These are phyloP conservation scores for Lysiphlebus fabarum DNA, from an alignment of 1,140 invertebrate genomes.

Conservation along the genomic window DNA sequence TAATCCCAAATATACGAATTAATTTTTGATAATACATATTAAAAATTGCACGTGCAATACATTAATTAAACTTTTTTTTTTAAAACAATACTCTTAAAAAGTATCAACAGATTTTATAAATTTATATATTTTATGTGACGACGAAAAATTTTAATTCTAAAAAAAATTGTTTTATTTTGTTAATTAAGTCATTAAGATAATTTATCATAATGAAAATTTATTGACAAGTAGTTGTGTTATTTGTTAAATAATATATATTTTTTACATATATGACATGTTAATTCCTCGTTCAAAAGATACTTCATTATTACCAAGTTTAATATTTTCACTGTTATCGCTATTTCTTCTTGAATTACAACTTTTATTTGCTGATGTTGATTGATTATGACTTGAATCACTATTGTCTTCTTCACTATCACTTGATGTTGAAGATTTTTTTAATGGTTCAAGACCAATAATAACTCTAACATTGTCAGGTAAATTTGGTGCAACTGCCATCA, in stretches of 20 bases:
- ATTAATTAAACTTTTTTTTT: too few species aligned
- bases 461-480: slow-evolving; percentile 66
- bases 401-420: slow-evolving; percentile 28
- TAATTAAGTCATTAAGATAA: too few species aligned
- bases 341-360: slow-evolving; percentile 19
- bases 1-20: too few species aligned
- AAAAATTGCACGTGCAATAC: too few species aligned
- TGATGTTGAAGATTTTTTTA: slow-evolving; percentile 32
- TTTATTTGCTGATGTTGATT: not conserved
- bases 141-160: too few species aligned
- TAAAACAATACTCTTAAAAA: too few species aligned
- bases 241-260: not conserved
- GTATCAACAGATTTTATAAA: too few species aligned
- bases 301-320: slow-evolving; percentile 45
- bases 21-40: too few species aligned
- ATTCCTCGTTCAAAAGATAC: slow-evolving; percentile 47
- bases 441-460: slow-evolving; percentile 63
- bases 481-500: slow-evolving; percentile 64
- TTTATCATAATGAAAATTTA: too few species aligned
- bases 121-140: too few species aligned
- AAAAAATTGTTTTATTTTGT: too few species aligned
- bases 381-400: not conserved
- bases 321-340: slow-evolving; percentile 29
- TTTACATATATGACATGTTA: slow-evolving; percentile 46
- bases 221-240: too few species aligned